Percentiles rank a stretch among this genome's conserved stretches.
These are phyloP conservation scores for Lerema accius DNA, from an alignment of 1,140 invertebrate genomes.

Conservation along the genomic window DNA sequence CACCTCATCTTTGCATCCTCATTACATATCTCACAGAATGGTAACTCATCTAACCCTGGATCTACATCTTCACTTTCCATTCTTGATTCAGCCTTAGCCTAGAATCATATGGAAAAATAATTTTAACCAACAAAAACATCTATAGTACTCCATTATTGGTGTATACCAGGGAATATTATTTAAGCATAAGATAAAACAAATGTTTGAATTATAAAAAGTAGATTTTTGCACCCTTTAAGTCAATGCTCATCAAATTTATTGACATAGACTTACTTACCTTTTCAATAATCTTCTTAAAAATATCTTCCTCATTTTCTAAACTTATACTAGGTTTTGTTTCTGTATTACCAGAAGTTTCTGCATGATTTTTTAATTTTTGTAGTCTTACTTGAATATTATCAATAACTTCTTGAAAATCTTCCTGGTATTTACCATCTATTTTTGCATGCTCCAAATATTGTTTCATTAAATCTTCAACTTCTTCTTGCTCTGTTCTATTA, in stretches of 20 bases:
- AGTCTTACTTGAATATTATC: slow-evolving; percentile 78
- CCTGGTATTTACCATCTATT: slow-evolving; percentile 77
- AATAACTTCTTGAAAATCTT: slow-evolving; percentile 66
- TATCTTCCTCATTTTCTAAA: slow-evolving; percentile 63
- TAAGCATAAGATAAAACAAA: no score
- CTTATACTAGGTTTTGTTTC: slow-evolving; percentile 29
- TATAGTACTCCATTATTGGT: no score
- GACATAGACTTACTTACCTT: no score
- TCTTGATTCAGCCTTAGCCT: slow-evolving; percentile 52
- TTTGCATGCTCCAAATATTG: slow-evolving; percentile 84
- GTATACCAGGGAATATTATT: no score
- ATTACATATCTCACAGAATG: slow-evolving; percentile 91
- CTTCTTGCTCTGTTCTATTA: slow-evolving; percentile 84
- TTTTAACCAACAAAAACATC: no score
- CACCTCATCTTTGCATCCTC: slow-evolving; percentile 88
- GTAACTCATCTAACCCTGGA: slow-evolving; percentile 83
- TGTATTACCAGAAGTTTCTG: neutral
- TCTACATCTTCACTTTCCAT: slow-evolving; percentile 43
- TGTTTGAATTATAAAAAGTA: no score
- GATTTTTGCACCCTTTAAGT: no score
- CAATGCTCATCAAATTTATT: no score
- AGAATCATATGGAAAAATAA: slow-evolving; percentile 28
- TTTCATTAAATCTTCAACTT: slow-evolving; percentile 84
- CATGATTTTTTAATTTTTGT: slow-evolving; percentile 79
- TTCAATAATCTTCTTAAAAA: slow-evolving; percentile 61